Evolutionary conservation across 2,888 invertebrate genomes (phyloP), one percentile per base, ranked within the genome.

Genomic region (Leucophora obtusa): DNA sequence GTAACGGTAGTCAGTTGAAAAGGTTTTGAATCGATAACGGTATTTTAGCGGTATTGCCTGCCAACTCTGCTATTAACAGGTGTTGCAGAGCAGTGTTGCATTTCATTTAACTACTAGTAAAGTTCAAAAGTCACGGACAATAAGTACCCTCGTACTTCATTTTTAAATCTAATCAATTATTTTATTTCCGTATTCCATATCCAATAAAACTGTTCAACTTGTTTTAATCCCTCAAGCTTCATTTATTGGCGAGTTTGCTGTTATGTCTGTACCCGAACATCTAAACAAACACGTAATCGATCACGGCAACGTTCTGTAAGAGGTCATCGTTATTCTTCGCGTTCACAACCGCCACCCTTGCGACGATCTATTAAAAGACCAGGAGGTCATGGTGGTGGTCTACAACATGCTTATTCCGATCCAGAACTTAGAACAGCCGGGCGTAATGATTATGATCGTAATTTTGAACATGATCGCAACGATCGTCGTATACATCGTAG

Each of bases 191-290:
- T 70, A 18, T 24, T 53, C 8, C 28, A 6, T 15, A 18, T n/a
- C 5, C 24, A 21, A 11, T 17, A 18, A 18, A 9, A 38, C 11
- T 11, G 6, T 35, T 35, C 17, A 1, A 28, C 9, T 33, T 70
- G n/a, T 59, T 10, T 38, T 28, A 43, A 24, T 9, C 17, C 15
- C 83, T 83, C 17, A 84, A 94, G 96, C 83, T 97, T 97, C 87
- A 91, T 97, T n/a, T 97, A 97, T 88, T 97, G 97, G 97, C 94
- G 96, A 73, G 94, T 96, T 3, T 97, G 97, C 87, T 97, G 97
- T 87, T 97, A 96, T 90, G 93, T 96, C 60, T 97, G 97, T 89
- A 96, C 96, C 0, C 94, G 95, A 21, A 94, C 94, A 17, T 95
- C 96, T 0, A 93, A 92, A 84, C 92, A 91, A 62, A 83, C 86